Base-by-base conservation (phyloP, 2,113 vertebrate species). In the Esox niger region DNA sequence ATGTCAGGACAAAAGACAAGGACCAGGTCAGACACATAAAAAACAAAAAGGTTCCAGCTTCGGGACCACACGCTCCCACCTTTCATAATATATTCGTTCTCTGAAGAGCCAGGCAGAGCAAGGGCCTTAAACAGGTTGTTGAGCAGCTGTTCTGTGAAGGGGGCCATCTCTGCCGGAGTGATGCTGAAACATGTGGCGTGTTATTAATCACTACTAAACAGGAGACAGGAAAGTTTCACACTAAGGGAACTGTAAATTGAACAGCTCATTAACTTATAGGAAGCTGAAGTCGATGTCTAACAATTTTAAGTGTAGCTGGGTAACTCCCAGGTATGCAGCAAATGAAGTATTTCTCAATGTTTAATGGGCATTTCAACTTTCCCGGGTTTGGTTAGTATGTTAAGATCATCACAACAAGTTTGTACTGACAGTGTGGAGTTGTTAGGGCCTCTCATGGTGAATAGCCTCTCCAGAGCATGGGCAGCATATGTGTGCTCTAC, bases 81-180 rank as follows among this genome's bases (percentile, higher is more conserved):
- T 95, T 99, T 99, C 97, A 99, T 99, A 74, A 99, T 95, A 82
- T 99, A 99, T 73, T 99, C 97, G 73, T 98, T 99, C 88, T 99
- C 97, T 73, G 94, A 94, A 10, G 97, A 99, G 60, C 95, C 96
- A 78, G 96, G 97, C 78, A 96, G 90, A 0, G 95, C 90, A 73
- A 99, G 88, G 0, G 96, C 92, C 88, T 98, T 99, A 86, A 99
- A 98, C 82, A 99, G 92, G 84, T 98, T 92, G 86, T 92, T 96
- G 80, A 99, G 90, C 66, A 99, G 88, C 84, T 95, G 94, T 77
- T 98, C 96, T n/a, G 94, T 95, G 73, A 94, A 96, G 0, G 95
- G 94, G 38, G 92, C 92, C 80, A 99, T 95, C 83, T 99, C 97
- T 85, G 91, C 88, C 70, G 94, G 80, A 68, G 93, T 91, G 81